Conservation (phyloP, 2,888 invertebrate genomes). For the Silvanus unidentatus region DNA sequence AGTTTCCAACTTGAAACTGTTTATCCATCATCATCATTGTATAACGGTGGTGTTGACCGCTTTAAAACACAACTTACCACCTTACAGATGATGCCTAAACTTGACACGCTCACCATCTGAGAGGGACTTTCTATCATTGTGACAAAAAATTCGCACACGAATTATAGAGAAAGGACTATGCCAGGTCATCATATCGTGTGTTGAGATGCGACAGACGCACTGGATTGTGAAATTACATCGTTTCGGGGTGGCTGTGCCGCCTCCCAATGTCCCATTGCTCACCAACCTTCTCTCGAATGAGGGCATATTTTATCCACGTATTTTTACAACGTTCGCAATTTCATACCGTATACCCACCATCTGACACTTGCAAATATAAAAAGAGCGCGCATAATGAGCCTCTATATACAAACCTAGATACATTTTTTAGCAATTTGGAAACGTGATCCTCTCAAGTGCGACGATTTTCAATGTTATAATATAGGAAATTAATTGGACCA, state of each 20-base stretch:
- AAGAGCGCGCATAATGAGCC: no score
- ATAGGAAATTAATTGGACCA: no score
- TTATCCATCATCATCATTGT: slow-evolving; percentile 13
- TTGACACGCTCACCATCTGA: no score
- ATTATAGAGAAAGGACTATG: slow-evolving; percentile 5
- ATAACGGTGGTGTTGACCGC: slow-evolving; percentile 1
- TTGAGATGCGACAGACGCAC: slow-evolving; percentile 25
- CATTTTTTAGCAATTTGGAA: no score
- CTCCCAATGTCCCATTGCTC: slow-evolving; percentile 4
- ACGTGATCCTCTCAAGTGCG: no score
- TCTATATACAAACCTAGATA: no score
- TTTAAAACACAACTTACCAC: no score
- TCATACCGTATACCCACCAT: neutral
- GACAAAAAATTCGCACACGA: no score
- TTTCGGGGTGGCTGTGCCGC: slow-evolving; percentile 13
- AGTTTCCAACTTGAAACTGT: slow-evolving; percentile 14
- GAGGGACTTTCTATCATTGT: no score
- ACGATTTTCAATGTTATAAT: no score
- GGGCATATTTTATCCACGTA: slow-evolving; percentile 15
- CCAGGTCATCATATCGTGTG: slow-evolving; percentile 26
- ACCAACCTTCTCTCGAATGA: slow-evolving; percentile 4
- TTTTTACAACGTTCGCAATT: slow-evolving; percentile 16
- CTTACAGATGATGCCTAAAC: no score
- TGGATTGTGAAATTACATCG: slow-evolving; percentile 28
- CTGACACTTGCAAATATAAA: no score